Base-by-base conservation (phyloP, 2,888 invertebrate genomes). In the Subacronicta megacephala region DNA sequence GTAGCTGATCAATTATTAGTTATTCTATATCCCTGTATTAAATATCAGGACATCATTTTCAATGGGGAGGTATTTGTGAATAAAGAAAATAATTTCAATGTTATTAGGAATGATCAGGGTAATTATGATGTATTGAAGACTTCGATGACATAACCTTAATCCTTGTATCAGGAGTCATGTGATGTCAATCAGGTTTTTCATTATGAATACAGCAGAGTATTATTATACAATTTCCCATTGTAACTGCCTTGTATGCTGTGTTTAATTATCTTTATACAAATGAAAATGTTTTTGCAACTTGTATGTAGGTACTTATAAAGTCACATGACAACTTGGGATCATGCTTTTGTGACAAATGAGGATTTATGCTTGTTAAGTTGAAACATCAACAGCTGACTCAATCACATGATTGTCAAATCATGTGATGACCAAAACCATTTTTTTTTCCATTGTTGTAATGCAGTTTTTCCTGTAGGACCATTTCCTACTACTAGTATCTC, bases 391-490 rank as follows among this genome's bases (percentile, higher is more conserved):
- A 83, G 83, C 80, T 85, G 84, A 87, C 80, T 75, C 51, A 58
- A 68, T 90, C 90, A 90, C 88, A 88, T 90, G 91, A 88, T 75
- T 38, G 42, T 17, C 70, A 78, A 73, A 62, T 90, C 92, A 90
- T 89, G 89, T 91, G 90, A 90, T 81, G 44, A 58, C 16, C 17
- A 65, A 60, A 57, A 16, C 33, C 44, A 65, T 23, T 40, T 15
- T 37, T 29, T 44, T 70, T 41, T 23, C 12, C 1, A 12, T 46
- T 26, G 37, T 62, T 57, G 15, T 51, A 33, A 16, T 31, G 26
- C 26, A 5, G 7, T 0, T n/a, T 54, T 64, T 46, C 23, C 71
- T 50, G 26, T 23, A 26, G n/a, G n/a, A n/a, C n/a, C 26, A 37
- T 50, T 37, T 3, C 6, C 16, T n/a, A 4, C 31, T 10, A 3